Evolutionary conservation across 2,797 vertebrate species (phyloP).

Genomic region (Notamacropus eugenii): DNA sequence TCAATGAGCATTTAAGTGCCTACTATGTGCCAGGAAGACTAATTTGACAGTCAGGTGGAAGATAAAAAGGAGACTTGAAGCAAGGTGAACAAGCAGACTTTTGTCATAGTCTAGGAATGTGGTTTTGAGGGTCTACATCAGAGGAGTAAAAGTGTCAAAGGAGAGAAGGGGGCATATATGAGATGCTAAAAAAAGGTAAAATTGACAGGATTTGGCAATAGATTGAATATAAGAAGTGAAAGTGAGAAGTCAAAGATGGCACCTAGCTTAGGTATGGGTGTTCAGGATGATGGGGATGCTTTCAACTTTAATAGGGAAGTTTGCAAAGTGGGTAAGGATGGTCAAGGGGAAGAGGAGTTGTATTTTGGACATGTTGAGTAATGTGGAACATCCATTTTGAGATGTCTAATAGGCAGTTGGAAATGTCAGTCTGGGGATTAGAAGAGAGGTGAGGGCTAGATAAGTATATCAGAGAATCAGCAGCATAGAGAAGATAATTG

Average conservation of each 20-base stretch:
- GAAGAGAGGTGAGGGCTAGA: no score
- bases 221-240: neutral
- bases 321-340: neutral
- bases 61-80: no score
- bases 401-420: no score
- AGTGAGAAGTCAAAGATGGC: neutral
- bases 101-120: neutral
- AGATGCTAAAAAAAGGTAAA: neutral
- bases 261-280: neutral
- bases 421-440: no score
- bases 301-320: neutral
- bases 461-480: no score
- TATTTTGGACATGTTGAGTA: neutral
- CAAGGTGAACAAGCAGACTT: no score
- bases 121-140: neutral
- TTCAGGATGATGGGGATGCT: no score
- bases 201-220: neutral
- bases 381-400: neutral
- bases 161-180: neutral
- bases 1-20: no score
- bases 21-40: neutral
- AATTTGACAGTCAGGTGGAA: neutral
- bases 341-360: neutral
- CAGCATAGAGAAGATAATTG: no score
- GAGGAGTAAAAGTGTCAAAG: neutral